Conservation (phyloP, 2,888 invertebrate species). For the Netelia virgata region DNA sequence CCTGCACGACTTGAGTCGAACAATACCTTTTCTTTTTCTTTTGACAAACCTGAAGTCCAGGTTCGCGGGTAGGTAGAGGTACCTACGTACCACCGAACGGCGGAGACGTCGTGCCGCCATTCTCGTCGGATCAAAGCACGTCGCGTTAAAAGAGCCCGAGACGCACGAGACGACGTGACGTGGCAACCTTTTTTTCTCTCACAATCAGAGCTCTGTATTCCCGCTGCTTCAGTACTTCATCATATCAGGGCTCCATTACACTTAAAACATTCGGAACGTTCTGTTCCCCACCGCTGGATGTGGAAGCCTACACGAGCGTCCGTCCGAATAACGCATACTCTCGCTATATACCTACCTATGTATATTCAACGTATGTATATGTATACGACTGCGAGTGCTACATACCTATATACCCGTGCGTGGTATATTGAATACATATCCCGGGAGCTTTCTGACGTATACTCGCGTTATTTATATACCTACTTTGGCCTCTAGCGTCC, state of each 20-base stretch:
- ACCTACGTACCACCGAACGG: conserved; percentile 11
- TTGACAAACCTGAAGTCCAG: background rate
- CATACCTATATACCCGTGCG: background rate
- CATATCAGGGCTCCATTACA: conserved; percentile 58
- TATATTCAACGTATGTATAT: conserved; percentile 15
- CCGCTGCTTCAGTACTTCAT: conserved; percentile 35
- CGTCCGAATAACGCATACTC: conserved; percentile 39
- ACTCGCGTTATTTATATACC: conserved; percentile 56
- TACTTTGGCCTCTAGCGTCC: conserved; percentile 26
- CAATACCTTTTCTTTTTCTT: conserved; percentile 1
- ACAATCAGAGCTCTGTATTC: conserved; percentile 12
- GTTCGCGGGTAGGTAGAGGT: conserved; percentile 8
- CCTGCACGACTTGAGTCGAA: background rate
- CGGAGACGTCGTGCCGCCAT: conserved; percentile 62
- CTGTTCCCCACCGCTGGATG: no score
- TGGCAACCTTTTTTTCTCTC: conserved; percentile 53
- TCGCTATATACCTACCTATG: conserved; percentile 10
- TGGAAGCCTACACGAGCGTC: conserved; percentile 41
- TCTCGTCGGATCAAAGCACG: conserved; percentile 63
- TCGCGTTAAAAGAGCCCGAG: conserved; percentile 61
- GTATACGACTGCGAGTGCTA: background rate
- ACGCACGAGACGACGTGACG: conserved; percentile 55
- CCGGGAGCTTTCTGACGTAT: conserved; percentile 40
- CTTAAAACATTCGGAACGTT: conserved; percentile 41
- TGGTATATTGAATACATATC: conserved; percentile 39